A percentile compares a stretch with the other conserved stretches of the same genome.
Conservation (phyloP, 1,140 invertebrate species). For the Hypsibius dujardini region DNA sequence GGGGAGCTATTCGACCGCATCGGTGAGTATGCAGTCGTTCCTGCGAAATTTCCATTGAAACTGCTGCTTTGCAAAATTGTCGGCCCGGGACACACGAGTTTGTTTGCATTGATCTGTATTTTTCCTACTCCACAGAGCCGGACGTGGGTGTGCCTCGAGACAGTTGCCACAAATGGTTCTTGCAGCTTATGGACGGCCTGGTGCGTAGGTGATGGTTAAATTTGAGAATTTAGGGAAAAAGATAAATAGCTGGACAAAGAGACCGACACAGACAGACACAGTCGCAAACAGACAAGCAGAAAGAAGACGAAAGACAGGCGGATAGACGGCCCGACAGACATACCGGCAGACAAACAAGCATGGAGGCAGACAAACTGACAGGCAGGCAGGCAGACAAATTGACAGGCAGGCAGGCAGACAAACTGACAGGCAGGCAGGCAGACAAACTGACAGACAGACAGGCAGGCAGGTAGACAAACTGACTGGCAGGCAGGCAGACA, state of each 20-base stretch:
- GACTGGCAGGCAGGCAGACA: not conserved
- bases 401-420: no score
- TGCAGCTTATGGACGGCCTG: slow-evolving; percentile 49
- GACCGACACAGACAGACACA: no score
- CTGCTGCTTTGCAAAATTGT: not conserved
- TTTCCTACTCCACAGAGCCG: slow-evolving; percentile 49
- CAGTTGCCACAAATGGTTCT: slow-evolving; percentile 70
- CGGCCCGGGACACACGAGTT: not conserved
- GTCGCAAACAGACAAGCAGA: no score
- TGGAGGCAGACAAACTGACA: no score
- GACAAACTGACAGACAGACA: no score
- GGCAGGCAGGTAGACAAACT: no score
- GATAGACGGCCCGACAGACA: no score
- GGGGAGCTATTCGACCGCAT: slow-evolving; percentile 94
- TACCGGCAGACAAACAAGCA: no score
- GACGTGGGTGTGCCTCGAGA: slow-evolving; percentile 68
- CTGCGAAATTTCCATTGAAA: slow-evolving; percentile 21
- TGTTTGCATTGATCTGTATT: slow-evolving; percentile 21
- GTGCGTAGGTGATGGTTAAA: slow-evolving; percentile 30
- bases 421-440: no score
- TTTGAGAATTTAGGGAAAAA: not conserved
- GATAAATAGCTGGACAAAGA: no score
- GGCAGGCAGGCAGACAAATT: no score
- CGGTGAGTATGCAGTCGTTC: slow-evolving; percentile 39
- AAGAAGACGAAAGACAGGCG: no score